Percentiles rank a stretch among this genome's conserved stretches.
These are phyloP conservation scores for Corythoichthys intestinalis DNA, from an alignment of 2,113 vertebrate genomes.

Conservation along the genomic window DNA sequence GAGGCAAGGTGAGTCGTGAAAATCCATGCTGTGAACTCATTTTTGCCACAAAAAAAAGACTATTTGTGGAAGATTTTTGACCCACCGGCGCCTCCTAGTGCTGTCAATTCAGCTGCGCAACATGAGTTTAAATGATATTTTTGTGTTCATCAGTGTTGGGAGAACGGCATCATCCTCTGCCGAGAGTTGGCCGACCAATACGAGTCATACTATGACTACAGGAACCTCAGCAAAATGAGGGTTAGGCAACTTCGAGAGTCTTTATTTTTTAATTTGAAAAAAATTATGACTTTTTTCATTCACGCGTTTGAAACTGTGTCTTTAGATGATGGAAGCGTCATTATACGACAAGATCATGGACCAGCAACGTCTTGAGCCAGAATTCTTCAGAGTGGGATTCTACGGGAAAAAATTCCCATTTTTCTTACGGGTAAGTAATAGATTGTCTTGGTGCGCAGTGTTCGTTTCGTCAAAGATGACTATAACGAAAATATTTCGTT, in stretches of 20 bases:
- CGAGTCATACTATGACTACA: conserved; percentile 96
- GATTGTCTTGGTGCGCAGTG: no score
- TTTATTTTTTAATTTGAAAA: background rate
- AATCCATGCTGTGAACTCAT: background rate
- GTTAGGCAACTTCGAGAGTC: conserved; percentile 63
- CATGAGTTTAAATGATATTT: background rate
- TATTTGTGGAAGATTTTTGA: background rate
- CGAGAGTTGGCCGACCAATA: conserved; percentile 96
- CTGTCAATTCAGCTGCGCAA: conserved; percentile 6
- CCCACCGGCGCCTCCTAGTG: conserved; percentile 62
- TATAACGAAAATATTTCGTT: no score
- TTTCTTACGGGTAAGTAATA: conserved; percentile 85
- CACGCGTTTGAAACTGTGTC: background rate
- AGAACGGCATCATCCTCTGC: conserved; percentile 96
- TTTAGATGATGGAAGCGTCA: conserved; percentile 93
- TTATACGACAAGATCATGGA: conserved; percentile 99
- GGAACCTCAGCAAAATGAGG: conserved; percentile 98
- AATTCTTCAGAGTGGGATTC: conserved; percentile 98
- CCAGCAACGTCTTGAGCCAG: conserved; percentile 93
- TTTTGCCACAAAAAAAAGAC: no score
- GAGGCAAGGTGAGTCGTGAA: conserved; percentile 66
- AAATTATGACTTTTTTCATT: background rate
- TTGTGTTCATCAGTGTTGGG: conserved; percentile 84
- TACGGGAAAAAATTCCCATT: conserved; percentile 99
- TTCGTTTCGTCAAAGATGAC: no score